These are phyloP conservation scores for Cryptophagus acutangulus DNA, from an alignment of 2,888 invertebrate species.

Conservation along the genomic window DNA sequence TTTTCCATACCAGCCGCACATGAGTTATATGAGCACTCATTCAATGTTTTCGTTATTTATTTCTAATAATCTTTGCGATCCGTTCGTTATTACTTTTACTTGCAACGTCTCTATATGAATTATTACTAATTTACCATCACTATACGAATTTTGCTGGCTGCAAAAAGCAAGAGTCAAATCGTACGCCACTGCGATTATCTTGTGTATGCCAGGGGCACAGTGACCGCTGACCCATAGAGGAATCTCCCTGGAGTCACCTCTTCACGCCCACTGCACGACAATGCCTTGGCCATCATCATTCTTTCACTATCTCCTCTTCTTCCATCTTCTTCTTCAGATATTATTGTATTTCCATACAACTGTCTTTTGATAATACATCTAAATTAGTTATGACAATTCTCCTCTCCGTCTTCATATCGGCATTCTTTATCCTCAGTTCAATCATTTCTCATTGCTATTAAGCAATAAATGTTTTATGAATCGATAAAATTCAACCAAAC, in stretches of 20 bases:
- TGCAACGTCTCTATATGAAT: conserved; percentile 5
- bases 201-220: conserved; percentile 18
- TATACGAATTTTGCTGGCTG: conserved; percentile 5
- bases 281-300: conserved; percentile 3
- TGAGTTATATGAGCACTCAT: conserved; percentile 8
- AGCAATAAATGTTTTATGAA: no score
- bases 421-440: not conserved
- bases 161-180: not conserved
- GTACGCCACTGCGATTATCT: conserved; percentile 8
- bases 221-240: conserved; percentile 31
- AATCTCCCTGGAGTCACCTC: conserved; percentile 25
- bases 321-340: not conserved
- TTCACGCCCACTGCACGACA: conserved; percentile 15
- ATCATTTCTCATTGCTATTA: no score
- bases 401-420: not conserved
- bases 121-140: conserved; percentile 7
- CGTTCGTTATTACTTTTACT: conserved; percentile 6
- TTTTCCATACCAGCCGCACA: conserved; percentile 2
- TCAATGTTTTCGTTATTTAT: conserved; percentile 7
- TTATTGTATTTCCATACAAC: conserved; percentile 2
- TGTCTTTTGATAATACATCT: conserved; percentile 3
- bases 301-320: conserved; percentile 3
- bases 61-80: conserved; percentile 7
- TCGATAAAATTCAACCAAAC: no score
- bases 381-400: conserved; percentile 5